Evolutionary conservation across 1,140 invertebrate species (phyloP).

Genomic region (Panulirus ornatus): DNA sequence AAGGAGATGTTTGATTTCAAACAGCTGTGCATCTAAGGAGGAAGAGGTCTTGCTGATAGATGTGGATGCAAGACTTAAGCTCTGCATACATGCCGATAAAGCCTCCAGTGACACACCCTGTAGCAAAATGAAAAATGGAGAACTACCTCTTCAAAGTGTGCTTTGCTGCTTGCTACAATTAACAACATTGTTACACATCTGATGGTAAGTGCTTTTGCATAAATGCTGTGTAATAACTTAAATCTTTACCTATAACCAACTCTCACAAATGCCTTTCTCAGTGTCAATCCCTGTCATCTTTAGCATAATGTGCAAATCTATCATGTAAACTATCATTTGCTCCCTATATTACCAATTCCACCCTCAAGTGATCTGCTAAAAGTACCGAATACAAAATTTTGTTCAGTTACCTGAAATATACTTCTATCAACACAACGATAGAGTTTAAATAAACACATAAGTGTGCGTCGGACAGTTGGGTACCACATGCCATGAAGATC

Average conservation of each 20-base stretch:
- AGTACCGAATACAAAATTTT: neutral
- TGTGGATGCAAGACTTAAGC: conserved; percentile 85
- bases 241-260: too few relatives aligned
- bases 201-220: too few relatives aligned
- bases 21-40: conserved; percentile 93
- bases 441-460: conserved; percentile 96
- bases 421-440: conserved; percentile 96
- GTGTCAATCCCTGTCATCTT: too few relatives aligned
- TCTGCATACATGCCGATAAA: conserved; percentile 93
- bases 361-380: neutral
- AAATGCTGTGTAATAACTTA: too few relatives aligned
- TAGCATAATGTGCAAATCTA: too few relatives aligned
- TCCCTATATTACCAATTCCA: too few relatives aligned
- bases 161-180: neutral
- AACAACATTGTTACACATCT: neutral
- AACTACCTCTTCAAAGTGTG: neutral
- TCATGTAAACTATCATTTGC: too few relatives aligned
- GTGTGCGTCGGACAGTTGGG: conserved; percentile 94
- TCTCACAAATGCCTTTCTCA: too few relatives aligned
- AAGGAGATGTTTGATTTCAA: conserved; percentile 98
- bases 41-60: conserved; percentile 78
- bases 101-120: conserved; percentile 90
- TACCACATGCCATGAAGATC: conserved; percentile 99
- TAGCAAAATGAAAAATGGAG: neutral
- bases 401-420: conserved; percentile 87